Evolutionary conservation across 2,113 vertebrate species (phyloP), one percentile per base, ranked within the genome.

Genomic region (Alectura lathami): DNA sequence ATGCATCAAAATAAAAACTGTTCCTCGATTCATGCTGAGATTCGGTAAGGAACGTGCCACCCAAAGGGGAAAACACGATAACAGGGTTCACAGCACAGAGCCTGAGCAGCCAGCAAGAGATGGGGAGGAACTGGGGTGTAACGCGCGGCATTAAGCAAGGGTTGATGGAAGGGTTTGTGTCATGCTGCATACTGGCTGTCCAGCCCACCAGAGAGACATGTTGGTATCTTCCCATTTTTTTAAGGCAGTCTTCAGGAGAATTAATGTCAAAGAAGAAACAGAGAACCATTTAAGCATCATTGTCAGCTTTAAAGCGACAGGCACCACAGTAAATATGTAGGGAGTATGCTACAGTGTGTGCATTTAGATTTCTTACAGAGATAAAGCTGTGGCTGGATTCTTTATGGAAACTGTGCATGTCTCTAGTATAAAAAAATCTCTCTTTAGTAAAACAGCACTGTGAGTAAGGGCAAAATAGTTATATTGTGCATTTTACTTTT

Each of bases 301-400:
- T 93, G 93, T 90, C 79, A 75, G 51, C 3, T 20, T 97, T 97
- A 96, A 97, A 96, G 94, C 85, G 43, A 32, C 85, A 94, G 79
- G 51, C 72, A 64, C 64, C 45, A 5, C 56, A 32, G 87, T 67
- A 60, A 91, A 82, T 30, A 5, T n/a, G 80, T 45, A 21, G 64
- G 79, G 76, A 81, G 27, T 43, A 34, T 26, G 59, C 75, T 80
- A 10, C 54, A 40, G 53, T 8, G 30, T 18, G 26, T 70, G 82
- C 87, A 59, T 87, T 86, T 68, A 27, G 21, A 83, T 93, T 48
- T 21, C 6, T 17, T 32, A 36, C 34, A 66, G 64, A 69, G 45
- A 56, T 38, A 53, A 57, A 82, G 34, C 26, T 72, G 69, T 56
- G 76, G 77, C 48, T 92, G 82, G 74, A 45, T 82, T 84, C 2